Evolutionary conservation across 2,797 vertebrate genomes (phyloP), one percentile per base, ranked within the genome.

Genomic region (Acanthiza pusilla): DNA sequence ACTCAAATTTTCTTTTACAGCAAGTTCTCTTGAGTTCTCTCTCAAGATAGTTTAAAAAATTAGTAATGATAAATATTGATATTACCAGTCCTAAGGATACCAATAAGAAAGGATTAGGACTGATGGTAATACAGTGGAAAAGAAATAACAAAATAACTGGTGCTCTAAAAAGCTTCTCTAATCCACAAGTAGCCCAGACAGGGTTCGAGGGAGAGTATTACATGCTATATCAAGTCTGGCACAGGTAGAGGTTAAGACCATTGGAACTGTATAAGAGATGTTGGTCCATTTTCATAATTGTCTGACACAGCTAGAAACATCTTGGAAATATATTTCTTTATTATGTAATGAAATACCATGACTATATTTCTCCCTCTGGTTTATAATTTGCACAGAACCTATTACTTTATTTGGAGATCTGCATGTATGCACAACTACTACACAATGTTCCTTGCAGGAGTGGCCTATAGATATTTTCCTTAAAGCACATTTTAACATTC

Each of bases 171-270:
- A 70, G 13, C 26, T 65, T 82, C 36, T 63, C 5, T 32, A 80
- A 65, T 30, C 30, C 3, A 0, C 42, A 68, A 65, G 55, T 7
- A 38, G 25, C 23, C 51, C 50, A 50, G 38, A 63, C 29, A 51
- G 38, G 13, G 9, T 67, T 25, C 70, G 16, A 89, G 5, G 26
- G 9, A 85, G 21, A 68, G 42, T 23, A 78, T 48, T 48, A 55
- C 18, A 27, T 0, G 1, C 27, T 40, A 0, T 16, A 76, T 36
- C 51, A 60, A 73, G 36, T 36, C 17, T 55, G 43, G 21, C 19
- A 86, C 29, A 34, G 11, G 27, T 42, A 77, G 18, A 22, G 18
- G n/a, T 47, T 55, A 85, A 72, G 30, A 9, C 16, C 26, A 89
- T 30, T 73, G 60, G 70, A 90, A 78, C 19, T 30, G 10, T 5